Evolutionary conservation across 2,888 invertebrate genomes (phyloP), one percentile per base, ranked within the genome.

Genomic region (Drosophila suboccidentalis): DNA sequence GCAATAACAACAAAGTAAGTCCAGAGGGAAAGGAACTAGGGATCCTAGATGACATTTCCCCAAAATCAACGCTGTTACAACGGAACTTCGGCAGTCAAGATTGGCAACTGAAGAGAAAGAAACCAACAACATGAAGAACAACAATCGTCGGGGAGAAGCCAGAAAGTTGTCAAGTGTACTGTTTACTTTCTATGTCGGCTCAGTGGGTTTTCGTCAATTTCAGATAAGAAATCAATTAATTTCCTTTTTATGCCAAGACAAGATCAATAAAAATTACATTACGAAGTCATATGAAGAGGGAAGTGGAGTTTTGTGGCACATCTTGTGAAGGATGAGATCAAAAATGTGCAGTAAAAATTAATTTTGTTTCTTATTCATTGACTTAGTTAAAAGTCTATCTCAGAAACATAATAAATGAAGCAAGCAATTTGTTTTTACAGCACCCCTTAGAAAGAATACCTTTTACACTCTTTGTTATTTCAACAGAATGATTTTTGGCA

Each of bases 211-310:
- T 38, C 57, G 49, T 32, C 36, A 70, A 69, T 44, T 49, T 69
- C 50, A 78, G 71, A 86, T 83, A 71, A 69, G 78, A 78, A 82
- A 82, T 83, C 87, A 87, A 82, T 82, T 87, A 87, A 78, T 76
- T 80, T 76, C 51, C 47, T 11, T 39, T 55, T 34, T 57, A 11
- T 32, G 47, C 11, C 38, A 32, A 13, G 22, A 47, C 49, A 61
- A 61, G 55, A 70, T 66, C 63, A 75, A 71, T 73, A 66, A 53
- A 69, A 59, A 59, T 71, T 34, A 59, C 46, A 61, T 74, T 47
- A 38, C 26, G 54, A 54, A 58, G 36, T 4, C n/a, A 54, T 50
- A 51, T 15, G 6, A n/a, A 4, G 1, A 0, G n/a, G n/a, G n/a
- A 38, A n/a, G n/a, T 6, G n/a, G 17, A 13, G 11, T 41, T 53